Conservation (phyloP, 2,888 invertebrate species). For the Seira musarum region DNA sequence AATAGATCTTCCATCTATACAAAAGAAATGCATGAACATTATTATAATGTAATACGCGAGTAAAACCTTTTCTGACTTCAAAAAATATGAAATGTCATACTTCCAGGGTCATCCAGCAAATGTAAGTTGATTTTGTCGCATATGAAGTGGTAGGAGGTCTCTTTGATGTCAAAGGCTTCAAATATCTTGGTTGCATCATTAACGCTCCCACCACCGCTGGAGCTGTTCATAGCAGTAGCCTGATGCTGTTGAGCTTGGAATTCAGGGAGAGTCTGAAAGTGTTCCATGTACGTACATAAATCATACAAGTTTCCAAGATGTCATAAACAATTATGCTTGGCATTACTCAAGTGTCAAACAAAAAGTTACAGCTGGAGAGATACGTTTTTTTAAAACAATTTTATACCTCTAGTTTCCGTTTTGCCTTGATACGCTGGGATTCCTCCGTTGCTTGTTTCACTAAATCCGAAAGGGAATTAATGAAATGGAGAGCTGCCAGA, state of each 20-base stretch:
- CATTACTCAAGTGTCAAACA: neutral
- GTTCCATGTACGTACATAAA: conserved; percentile 2
- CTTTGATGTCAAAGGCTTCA: conserved; percentile 83
- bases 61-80: neutral
- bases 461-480: conserved; percentile 86
- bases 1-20: conserved; percentile 84
- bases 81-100: conserved; percentile 46
- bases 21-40: neutral
- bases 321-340: neutral
- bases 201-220: conserved; percentile 43
- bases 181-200: conserved; percentile 59
- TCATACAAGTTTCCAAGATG: neutral
- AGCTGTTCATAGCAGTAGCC: conserved; percentile 63
- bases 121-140: conserved; percentile 96
- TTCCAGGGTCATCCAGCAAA: conserved; percentile 94
- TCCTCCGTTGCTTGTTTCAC: conserved; percentile 86
- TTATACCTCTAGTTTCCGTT: conserved; percentile 83
- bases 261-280: conserved; percentile 76
- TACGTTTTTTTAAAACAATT: neutral
- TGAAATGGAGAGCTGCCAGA: conserved; percentile 92
- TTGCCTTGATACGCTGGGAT: conserved; percentile 86
- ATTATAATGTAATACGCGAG: conserved; percentile 18
- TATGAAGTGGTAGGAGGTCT: conserved; percentile 97
- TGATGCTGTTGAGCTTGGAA: conserved; percentile 82
- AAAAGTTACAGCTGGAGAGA: neutral